Evolutionary conservation across 2,888 invertebrate genomes (phyloP).

Genomic region (Periphyllus acericola): DNA sequence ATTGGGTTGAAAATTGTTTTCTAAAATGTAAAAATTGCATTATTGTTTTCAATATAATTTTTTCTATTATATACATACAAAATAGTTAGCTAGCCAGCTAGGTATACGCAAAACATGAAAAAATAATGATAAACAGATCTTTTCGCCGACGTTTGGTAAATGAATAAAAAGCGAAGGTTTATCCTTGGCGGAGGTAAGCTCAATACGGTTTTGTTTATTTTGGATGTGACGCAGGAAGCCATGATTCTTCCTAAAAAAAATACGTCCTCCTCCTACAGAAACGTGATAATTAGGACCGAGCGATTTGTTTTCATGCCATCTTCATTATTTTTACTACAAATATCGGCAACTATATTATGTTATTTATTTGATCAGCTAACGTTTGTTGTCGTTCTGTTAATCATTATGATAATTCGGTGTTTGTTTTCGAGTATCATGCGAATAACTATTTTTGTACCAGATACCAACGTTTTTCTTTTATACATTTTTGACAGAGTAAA

Average conservation of each 20-base stretch:
- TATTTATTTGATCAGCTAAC: neutral
- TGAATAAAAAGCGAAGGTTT: neutral
- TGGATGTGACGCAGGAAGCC: neutral
- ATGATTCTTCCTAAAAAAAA: neutral
- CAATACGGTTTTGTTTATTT: neutral
- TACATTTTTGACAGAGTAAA: no score
- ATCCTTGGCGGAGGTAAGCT: neutral
- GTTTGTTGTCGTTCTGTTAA: neutral
- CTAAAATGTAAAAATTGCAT: neutral
- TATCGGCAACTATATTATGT: neutral
- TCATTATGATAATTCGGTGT: neutral
- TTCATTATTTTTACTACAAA: neutral
- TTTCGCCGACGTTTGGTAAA: neutral
- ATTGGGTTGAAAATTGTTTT: neutral
- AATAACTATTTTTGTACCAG: no score
- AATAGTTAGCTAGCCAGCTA: no score
- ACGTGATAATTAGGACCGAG: neutral
- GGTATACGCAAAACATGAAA: neutral
- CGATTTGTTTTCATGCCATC: neutral
- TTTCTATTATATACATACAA: no score
- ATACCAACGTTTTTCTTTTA: no score
- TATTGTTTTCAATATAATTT: neutral
- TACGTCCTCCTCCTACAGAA: neutral
- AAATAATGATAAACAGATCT: neutral
- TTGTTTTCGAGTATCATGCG: no score